These are phyloP conservation scores for Brachyptera risi DNA, from an alignment of 2,888 invertebrate species.

Conservation along the genomic window DNA sequence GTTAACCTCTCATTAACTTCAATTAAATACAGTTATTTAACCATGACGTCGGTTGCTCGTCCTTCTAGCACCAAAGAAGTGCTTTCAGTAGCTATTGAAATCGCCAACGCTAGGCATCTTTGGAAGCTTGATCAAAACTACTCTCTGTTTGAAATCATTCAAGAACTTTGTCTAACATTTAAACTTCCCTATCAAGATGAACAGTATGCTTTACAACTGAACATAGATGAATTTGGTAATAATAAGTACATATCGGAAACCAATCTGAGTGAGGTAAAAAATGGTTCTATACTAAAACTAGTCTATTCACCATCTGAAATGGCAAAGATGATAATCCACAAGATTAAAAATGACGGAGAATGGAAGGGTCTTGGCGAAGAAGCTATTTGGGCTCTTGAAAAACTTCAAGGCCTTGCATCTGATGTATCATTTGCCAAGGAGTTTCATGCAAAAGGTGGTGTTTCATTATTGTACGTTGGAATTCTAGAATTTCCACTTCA, in stretches of 20 bases:
- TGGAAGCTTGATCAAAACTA: conserved; percentile 23
- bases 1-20: too few relatives aligned
- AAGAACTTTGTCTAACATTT: conserved; percentile 23
- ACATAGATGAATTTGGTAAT: background rate
- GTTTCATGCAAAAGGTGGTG: conserved; percentile 13
- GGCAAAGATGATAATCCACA: conserved; percentile 22
- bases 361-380: background rate
- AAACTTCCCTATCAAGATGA: conserved; percentile 17
- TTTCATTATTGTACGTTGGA: conserved; percentile 3
- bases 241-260: conserved; percentile 27
- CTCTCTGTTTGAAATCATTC: conserved; percentile 21
- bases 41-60: background rate
- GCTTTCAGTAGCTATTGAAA: conserved; percentile 27
- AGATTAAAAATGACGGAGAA: background rate
- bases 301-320: conserved; percentile 27
- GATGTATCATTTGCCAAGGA: conserved; percentile 26
- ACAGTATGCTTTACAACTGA: conserved; percentile 26
- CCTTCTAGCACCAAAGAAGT: conserved; percentile 24
- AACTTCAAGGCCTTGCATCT: conserved; percentile 7
- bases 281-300: conserved; percentile 26
- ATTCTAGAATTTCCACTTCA: conserved; percentile 3
- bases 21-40: too few relatives aligned
- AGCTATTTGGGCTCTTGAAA: conserved; percentile 24
- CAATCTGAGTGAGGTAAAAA: conserved; percentile 22
- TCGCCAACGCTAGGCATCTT: conserved; percentile 23